Evolutionary conservation across 2,888 invertebrate genomes (phyloP).

Genomic region (Leistus spinibarbis): DNA sequence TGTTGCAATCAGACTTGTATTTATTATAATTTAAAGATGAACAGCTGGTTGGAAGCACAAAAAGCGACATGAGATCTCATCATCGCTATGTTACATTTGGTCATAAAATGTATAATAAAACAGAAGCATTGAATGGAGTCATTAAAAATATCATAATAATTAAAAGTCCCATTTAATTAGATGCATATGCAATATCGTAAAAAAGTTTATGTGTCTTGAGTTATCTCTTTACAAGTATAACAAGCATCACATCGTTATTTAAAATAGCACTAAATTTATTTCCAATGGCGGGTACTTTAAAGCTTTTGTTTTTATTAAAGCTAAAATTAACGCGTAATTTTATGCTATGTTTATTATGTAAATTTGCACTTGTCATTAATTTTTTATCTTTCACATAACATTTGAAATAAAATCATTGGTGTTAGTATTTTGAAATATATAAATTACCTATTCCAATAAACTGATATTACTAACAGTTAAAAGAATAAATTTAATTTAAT

Average conservation of each 20-base stretch:
- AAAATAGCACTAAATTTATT: neutral
- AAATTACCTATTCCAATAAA: too few relatives aligned
- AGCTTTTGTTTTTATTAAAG: neutral
- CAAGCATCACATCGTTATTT: neutral
- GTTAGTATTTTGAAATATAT: too few relatives aligned
- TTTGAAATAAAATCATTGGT: too few relatives aligned
- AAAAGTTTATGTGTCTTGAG: conserved; percentile 1
- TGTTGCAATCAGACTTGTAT: neutral
- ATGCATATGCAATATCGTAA: conserved; percentile 24
- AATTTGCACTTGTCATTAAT: too few relatives aligned
- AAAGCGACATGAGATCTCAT: neutral
- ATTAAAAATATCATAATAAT: conserved; percentile 24
- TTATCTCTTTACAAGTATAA: neutral
- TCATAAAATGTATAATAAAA: conserved; percentile 5
- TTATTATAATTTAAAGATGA: neutral
- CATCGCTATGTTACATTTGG: neutral
- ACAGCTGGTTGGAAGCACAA: neutral
- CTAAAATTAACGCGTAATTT: neutral
- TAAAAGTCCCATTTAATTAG: conserved; percentile 26
- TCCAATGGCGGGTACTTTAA: neutral
- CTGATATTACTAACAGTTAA: too few relatives aligned
- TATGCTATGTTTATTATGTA: neutral
- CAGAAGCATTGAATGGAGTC: conserved; percentile 13
- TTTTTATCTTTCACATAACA: too few relatives aligned
- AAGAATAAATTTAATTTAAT: too few relatives aligned